Evolutionary conservation across 64 coral and sea anemone genomes (phyloP).

Genomic region (Trachythela sp.): DNA sequence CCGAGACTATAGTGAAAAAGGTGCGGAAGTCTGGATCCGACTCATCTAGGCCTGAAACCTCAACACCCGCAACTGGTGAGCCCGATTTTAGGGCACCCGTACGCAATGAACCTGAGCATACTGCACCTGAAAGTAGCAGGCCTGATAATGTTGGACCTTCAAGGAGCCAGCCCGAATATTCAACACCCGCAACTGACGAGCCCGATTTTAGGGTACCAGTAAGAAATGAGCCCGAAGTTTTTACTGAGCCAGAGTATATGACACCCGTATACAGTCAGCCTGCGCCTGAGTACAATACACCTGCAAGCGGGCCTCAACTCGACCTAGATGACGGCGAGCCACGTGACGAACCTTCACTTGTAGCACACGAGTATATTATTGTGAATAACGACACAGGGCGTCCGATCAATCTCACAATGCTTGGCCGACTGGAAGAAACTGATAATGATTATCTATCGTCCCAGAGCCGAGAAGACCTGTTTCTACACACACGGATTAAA

Average conservation of each 20-base stretch:
- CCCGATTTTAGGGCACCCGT: not conserved
- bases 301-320: no score
- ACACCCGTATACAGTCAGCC: not conserved
- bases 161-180: no score
- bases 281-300: not conserved
- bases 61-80: no score
- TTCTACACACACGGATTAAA: not conserved
- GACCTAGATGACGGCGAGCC: not conserved
- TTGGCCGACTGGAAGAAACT: not conserved
- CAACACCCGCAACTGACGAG: no score
- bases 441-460: not conserved
- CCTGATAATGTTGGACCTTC: not conserved
- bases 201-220: no score
- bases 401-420: not conserved
- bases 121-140: not conserved
- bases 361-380: not conserved
- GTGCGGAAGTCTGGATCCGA: not conserved
- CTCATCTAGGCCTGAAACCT: not conserved
- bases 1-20: not conserved
- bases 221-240: not conserved
- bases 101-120: not conserved
- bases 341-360: not conserved
- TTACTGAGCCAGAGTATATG: not conserved
- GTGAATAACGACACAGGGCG: not conserved
- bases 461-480: not conserved